phyloP scores from a whole-genome alignment of 2,888 invertebrate genomes.

The Lithophane semibrunnea region DNA sequence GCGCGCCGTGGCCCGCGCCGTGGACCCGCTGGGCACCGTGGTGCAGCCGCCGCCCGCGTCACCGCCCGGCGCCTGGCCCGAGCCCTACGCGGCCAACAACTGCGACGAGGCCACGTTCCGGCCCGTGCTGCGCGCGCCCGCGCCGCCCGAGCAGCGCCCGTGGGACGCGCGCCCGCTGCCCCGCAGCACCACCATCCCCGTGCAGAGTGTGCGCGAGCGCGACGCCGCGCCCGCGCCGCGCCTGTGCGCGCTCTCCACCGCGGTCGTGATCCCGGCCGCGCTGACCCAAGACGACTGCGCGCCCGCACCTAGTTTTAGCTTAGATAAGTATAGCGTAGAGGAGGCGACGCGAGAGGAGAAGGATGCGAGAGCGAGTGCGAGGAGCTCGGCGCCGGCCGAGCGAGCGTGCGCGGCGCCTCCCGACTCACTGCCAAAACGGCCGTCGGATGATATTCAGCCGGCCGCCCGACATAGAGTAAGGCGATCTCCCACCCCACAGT shows the following conservation, averaged over 20 bases:
- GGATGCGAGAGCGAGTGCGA: constrained; percentile 67
- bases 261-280: constrained; percentile 48
- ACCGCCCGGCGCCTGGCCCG: constrained; percentile 84
- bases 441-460: constrained; percentile 83
- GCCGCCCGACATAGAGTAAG: constrained; percentile 78
- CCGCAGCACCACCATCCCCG: constrained; percentile 83
- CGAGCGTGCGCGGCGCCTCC: constrained; percentile 68
- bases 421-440: constrained; percentile 81
- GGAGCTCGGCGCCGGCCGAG: constrained; percentile 68
- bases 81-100: constrained; percentile 85
- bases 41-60: constrained; percentile 77
- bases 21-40: constrained; percentile 91
- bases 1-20: constrained; percentile 92
- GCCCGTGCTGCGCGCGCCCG: constrained; percentile 91
- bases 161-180: constrained; percentile 79
- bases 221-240: constrained; percentile 70
- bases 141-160: constrained; percentile 77
- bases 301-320: constrained; percentile 53
- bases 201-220: constrained; percentile 70
- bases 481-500: constrained; percentile 83
- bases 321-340: constrained; percentile 66
- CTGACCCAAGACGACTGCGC: constrained; percentile 37
- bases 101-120: constrained; percentile 93
- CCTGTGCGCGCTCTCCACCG: constrained; percentile 51
- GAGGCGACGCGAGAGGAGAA: constrained; percentile 69